Base-by-base conservation (phyloP, 2,797 vertebrate genomes). In the Karalla daura region DNA sequence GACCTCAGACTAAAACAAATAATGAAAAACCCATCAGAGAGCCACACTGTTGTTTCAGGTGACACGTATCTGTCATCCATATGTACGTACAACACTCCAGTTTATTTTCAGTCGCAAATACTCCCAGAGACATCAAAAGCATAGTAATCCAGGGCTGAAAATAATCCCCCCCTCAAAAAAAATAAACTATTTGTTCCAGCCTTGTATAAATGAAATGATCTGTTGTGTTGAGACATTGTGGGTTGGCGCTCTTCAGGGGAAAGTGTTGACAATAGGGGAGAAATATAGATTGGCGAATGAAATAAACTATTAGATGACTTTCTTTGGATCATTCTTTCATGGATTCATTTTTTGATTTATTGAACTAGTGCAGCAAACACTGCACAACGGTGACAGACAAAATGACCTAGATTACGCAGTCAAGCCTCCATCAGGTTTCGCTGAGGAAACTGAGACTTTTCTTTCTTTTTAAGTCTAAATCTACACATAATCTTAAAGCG, bases 31-130 rank as follows among this genome's bases (percentile, higher is more conserved):
- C 43, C 18, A 45, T 32, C 40, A 72, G 7, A 35, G 25, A 64
- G 62, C 27, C 32, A 30, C 25, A 33, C 17, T 46, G 35, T 46
- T 33, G 32, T 44, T 44, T 20, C 32, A 11, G 11, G 4, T 45
- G 30, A 45, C 11, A 45, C 36, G 15, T 44, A n/a, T 27, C 5
- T 5, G 27, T 54, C 27, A 63, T 41, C 27, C 10, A 1, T 7
- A 39, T 5, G 10, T 32, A 39, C 24, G 20, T 14, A 14, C 2
- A n/a, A 5, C 32, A 12, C 15, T 65, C 24, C 15, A 28, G 17
- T 60, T 27, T 28, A 44, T 51, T 46, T 54, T 45, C 3, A 47
- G 27, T 58, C 21, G 0, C 55, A 60, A 69, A 40, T 46, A 53
- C 27, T 55, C 32, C 44, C 11, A 25, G 18, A 33, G 36, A n/a